Conservation (phyloP, 2,797 vertebrate species). For the Alcedo quadribrachys region DNA sequence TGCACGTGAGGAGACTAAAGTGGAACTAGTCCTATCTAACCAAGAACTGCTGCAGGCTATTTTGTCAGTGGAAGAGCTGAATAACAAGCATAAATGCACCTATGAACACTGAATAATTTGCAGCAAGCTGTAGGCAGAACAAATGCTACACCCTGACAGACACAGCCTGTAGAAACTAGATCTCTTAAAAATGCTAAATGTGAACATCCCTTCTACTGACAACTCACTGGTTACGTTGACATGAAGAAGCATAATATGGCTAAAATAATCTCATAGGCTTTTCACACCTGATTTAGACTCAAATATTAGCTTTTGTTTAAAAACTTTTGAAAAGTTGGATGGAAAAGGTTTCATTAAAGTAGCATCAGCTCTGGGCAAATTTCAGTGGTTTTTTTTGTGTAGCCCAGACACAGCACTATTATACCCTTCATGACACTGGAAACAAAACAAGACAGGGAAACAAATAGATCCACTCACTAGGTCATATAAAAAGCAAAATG, state of each 20-base stretch:
- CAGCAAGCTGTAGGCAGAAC: conserved; percentile 38
- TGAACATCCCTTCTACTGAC: background rate
- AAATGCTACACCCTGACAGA: conserved; percentile 36
- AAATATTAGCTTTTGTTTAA: background rate
- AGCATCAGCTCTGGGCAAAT: background rate
- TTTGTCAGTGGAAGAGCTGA: conserved; percentile 44
- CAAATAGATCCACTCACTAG: background rate
- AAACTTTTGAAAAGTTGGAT: background rate
- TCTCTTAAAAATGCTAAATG: conserved; percentile 27
- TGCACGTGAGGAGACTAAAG: background rate
- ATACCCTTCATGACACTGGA: background rate
- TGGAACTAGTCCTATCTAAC: conserved; percentile 47
- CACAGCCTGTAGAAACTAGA: background rate
- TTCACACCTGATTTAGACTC: background rate
- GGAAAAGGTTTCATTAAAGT: background rate
- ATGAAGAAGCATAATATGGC: background rate
- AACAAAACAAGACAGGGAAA: conserved; percentile 15
- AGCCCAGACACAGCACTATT: background rate
- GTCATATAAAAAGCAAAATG: background rate
- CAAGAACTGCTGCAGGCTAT: conserved; percentile 42
- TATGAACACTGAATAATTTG: conserved; percentile 47
- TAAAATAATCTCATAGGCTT: background rate
- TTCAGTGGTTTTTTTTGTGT: background rate
- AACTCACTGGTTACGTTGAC: background rate
- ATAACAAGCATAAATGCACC: conserved; percentile 46